Percentiles rank a stretch among this genome's conserved stretches.
phyloP scores from a whole-genome alignment of 2,797 vertebrate species.

The Onychomys leucogaster region DNA sequence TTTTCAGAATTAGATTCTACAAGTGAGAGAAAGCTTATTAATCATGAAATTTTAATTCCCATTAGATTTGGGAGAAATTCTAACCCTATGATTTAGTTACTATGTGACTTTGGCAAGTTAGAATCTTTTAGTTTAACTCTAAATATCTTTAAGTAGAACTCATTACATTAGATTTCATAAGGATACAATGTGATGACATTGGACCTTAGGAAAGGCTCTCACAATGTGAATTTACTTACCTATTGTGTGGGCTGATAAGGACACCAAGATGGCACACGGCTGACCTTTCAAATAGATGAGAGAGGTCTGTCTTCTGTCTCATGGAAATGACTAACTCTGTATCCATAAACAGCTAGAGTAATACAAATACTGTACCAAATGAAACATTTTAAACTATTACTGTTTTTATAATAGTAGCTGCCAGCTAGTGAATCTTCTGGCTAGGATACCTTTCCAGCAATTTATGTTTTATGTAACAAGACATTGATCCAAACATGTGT shows the following conservation, averaged over 20 bases:
- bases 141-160: slow-evolving; percentile 25
- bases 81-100: neutral
- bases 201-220: neutral
- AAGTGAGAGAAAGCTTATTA: neutral
- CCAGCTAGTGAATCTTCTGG: slow-evolving; percentile 41
- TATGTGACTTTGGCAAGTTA: neutral
- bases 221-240: neutral
- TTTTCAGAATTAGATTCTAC: neutral
- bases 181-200: neutral
- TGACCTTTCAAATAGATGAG: neutral
- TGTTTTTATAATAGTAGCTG: neutral
- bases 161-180: neutral
- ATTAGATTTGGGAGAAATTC: slow-evolving; percentile 4
- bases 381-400: neutral
- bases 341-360: neutral
- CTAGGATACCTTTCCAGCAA: slow-evolving; percentile 34
- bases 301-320: neutral
- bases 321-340: neutral
- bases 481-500: slow-evolving; percentile 65
- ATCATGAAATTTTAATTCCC: neutral
- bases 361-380: slow-evolving; percentile 23
- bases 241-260: neutral
- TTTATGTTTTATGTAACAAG: slow-evolving; percentile 39
- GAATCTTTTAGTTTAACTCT: neutral
- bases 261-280: neutral